Evolutionary conservation across 64 coral and sea anemone genomes (phyloP), one percentile per base, ranked within the genome.

Genomic region (Montipora sp.): DNA sequence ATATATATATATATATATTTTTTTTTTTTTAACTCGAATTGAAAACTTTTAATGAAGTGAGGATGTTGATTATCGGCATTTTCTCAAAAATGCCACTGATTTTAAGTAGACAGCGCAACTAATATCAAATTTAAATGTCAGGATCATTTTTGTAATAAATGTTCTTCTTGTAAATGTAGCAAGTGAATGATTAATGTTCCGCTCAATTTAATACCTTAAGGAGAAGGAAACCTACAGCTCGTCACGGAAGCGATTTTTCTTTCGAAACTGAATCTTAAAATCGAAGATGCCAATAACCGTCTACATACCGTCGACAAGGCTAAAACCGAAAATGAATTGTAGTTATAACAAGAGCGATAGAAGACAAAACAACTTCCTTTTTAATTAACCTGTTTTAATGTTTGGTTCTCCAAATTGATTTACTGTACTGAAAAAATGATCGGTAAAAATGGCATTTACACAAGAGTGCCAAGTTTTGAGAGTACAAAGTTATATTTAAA

Each of bases 101-200:
- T 67, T 3, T 2, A 58, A 53, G 22, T 8, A 13, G 47, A 48
- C 20, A 10, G 48, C 61, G 23, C 80, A 66, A 65, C 8, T 85
- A 72, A 85, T 85, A 85, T 85, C 82, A 71, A 85, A 83, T 70
- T 85, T 85, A 69, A 71, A 70, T 85, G 43, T 69, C 63, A 85
- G n/a, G 61, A 16, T 85, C 13, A 14, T 77, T 77, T 85, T 85
- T 19, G 82, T 85, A 85, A 85, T 72, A 45, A 85, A 85, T 70
- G 49, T 71, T 70, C 47, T 68, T 14, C 44, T 72, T 46, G 15
- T 85, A 23, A 85, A 84, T 72, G 61, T 77, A 77, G 16, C 82
- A 63, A 20, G 5, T 70, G 47, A 71, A 47, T 85, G 47, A 71
- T 9, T 8, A 3, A 48, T 49, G 82, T 36, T 36, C 65, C 21